Conservation (phyloP, 2,113 vertebrate genomes). For the Siniperca knerii region DNA sequence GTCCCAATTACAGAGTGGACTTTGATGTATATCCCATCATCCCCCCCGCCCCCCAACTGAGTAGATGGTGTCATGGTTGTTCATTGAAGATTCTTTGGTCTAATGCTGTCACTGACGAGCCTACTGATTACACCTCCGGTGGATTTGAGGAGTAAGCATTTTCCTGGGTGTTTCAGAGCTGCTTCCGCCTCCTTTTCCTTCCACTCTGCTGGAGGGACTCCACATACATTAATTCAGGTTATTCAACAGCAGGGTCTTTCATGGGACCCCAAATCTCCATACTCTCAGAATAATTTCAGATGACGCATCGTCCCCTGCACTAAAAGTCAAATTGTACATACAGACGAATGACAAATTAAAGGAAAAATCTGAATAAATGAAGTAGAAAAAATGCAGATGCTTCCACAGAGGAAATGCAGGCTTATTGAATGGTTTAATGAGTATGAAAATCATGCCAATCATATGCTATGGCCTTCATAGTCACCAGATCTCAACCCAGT, state of each 20-base stretch:
- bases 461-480: neutral
- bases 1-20: constrained; percentile 43
- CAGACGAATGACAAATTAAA: neutral
- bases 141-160: constrained; percentile 55
- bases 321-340: neutral
- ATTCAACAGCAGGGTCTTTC: constrained; percentile 43
- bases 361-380: neutral
- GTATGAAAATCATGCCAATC: neutral
- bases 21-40: constrained; percentile 57
- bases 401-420: neutral
- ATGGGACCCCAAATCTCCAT: constrained; percentile 13
- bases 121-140: constrained; percentile 39
- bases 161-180: neutral
- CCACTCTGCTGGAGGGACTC: constrained; percentile 32
- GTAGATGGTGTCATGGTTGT: constrained; percentile 38
- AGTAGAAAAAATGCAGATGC: neutral
- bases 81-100: constrained; percentile 43
- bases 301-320: neutral
- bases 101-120: constrained; percentile 7
- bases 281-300: neutral
- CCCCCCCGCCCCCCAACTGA: neutral
- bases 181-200: constrained; percentile 1
- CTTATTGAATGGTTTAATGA: neutral
- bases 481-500: neutral
- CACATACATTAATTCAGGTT: constrained; percentile 44